These are phyloP conservation scores for Platycheirus albimanus DNA, from an alignment of 2,888 invertebrate genomes.

Conservation along the genomic window DNA sequence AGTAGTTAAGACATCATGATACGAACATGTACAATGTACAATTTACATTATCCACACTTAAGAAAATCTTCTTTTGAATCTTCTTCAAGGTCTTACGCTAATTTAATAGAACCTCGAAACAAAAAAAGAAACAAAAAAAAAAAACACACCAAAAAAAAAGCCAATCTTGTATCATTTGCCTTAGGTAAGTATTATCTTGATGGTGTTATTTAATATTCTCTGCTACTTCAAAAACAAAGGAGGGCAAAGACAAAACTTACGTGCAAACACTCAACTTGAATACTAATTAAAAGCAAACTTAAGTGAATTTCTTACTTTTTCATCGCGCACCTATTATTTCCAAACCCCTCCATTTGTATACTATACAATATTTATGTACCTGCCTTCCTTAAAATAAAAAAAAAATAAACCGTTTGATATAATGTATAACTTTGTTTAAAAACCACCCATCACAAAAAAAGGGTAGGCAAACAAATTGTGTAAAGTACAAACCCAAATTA, in stretches of 20 bases:
- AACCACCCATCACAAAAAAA: not conserved
- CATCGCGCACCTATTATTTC: not conserved
- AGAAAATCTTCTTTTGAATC: not conserved
- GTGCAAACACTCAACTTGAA: slow-evolving; percentile 49
- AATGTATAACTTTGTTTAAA: not conserved
- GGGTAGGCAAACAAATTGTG: not conserved
- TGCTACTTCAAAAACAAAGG: not conserved
- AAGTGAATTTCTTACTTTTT: slow-evolving; percentile 32
- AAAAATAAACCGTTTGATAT: not conserved
- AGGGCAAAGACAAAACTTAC: slow-evolving; percentile 3
- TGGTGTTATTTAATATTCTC: slow-evolving; percentile 10
- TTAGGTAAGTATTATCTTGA: slow-evolving; percentile 20
- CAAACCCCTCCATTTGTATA: not conserved
- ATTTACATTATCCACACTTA: not conserved
- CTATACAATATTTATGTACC: not conserved
- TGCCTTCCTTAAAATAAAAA: not conserved
- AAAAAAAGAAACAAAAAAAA: no score
- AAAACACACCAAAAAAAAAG: no score
- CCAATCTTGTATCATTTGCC: not conserved
- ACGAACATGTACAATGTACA: no score
- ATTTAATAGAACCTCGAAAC: not conserved
- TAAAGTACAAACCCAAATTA: slow-evolving; percentile 1
- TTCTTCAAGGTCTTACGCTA: not conserved
- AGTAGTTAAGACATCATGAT: no score
- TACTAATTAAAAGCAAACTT: slow-evolving; percentile 60